Conservation (phyloP, 1,140 invertebrate genomes). For the Brachionus koreanus region DNA sequence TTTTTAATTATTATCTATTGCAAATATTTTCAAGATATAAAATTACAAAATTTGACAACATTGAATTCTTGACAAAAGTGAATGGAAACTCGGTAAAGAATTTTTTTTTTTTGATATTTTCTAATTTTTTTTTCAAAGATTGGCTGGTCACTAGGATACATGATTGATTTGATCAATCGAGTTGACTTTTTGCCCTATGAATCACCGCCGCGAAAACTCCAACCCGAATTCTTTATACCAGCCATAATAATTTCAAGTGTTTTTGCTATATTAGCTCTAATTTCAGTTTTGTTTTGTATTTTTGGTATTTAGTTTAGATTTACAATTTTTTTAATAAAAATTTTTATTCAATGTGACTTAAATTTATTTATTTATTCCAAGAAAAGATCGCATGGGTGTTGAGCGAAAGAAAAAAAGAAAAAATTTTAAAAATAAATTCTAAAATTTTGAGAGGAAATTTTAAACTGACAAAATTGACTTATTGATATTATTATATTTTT, state of each 20-base stretch:
- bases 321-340: neutral
- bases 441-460: no score
- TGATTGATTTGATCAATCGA: constrained; percentile 36
- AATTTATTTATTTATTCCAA: no score
- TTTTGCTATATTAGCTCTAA: neutral
- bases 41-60: constrained; percentile 28
- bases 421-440: no score
- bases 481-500: no score
- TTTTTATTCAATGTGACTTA: neutral
- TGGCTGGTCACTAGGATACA: constrained; percentile 11
- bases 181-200: constrained; percentile 34
- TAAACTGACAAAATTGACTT: no score
- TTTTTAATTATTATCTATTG: constrained; percentile 27
- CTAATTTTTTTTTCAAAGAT: constrained; percentile 14
- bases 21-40: neutral
- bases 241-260: neutral
- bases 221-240: constrained; percentile 29
- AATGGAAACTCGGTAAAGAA: constrained; percentile 13
- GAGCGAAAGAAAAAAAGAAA: no score
- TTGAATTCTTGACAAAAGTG: neutral
- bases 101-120: neutral
- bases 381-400: no score
- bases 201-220: neutral
- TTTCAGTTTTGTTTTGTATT: constrained; percentile 11
- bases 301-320: neutral